Conservation (phyloP, 2,888 invertebrate species). For the Cosmia trapezina region DNA sequence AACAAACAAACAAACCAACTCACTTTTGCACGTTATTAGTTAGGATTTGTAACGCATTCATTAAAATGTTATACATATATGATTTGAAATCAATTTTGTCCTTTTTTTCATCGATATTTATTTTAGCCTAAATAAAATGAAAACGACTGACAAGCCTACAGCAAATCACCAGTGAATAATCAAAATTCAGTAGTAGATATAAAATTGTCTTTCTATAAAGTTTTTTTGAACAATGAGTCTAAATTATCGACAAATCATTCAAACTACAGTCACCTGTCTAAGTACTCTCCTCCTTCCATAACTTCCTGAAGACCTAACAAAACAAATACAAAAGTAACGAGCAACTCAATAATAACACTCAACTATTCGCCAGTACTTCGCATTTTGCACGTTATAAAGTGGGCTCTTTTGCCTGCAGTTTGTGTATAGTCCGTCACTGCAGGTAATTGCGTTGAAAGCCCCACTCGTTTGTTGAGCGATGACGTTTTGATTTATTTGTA, state of each 20-base stretch:
- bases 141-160: neutral
- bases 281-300: neutral
- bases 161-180: neutral
- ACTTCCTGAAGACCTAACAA: conserved; percentile 27
- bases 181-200: neutral
- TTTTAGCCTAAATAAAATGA: neutral
- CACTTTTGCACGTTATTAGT: too few species aligned
- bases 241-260: neutral
- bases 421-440: conserved; percentile 56
- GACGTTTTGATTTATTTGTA: conserved; percentile 69
- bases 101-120: neutral
- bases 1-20: too few species aligned
- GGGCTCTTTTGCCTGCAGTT: conserved; percentile 56
- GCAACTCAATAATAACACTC: conserved; percentile 52
- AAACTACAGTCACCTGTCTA: neutral
- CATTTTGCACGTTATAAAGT: conserved; percentile 62
- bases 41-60: neutral
- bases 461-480: conserved; percentile 63
- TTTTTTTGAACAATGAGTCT: neutral
- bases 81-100: neutral
- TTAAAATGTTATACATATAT: neutral
- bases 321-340: conserved; percentile 47
- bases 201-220: neutral
- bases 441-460: conserved; percentile 68
- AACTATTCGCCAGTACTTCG: conserved; percentile 46